Evolutionary conservation across 2,797 vertebrate species (phyloP).

Genomic region (Poeciliopsis turneri): DNA sequence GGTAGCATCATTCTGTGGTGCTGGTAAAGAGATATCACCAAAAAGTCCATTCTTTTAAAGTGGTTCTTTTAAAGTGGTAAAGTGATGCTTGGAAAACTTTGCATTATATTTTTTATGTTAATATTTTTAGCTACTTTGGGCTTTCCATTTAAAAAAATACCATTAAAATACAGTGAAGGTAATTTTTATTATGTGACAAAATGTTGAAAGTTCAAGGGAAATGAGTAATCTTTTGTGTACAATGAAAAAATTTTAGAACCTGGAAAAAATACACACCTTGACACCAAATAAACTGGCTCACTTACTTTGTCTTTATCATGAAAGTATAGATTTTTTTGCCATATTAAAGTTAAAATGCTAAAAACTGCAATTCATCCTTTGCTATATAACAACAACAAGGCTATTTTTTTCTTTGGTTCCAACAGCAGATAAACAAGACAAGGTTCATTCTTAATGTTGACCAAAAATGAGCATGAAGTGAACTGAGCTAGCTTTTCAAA

Average conservation of each 20-base stretch:
- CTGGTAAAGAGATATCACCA: not conserved
- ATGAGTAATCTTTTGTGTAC: not conserved
- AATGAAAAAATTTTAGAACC: not conserved
- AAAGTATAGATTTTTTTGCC: not conserved
- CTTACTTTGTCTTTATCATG: not conserved
- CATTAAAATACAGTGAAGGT: not conserved
- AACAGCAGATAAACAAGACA: not conserved
- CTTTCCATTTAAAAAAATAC: not conserved
- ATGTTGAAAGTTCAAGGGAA: not conserved
- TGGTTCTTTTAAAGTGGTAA: no score
- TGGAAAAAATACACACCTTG: not conserved
- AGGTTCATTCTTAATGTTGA: not conserved
- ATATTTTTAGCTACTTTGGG: not conserved
- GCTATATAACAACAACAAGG: not conserved
- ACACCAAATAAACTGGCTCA: not conserved
- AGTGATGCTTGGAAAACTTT: not conserved
- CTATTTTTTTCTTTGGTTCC: not conserved
- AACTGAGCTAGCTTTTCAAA: not conserved
- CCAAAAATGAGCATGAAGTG: constrained; percentile 9
- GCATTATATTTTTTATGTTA: not conserved
- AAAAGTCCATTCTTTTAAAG: not conserved
- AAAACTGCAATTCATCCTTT: not conserved
- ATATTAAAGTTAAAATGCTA: not conserved
- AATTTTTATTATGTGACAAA: not conserved
- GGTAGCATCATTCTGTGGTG: not conserved